phyloP scores from a whole-genome alignment of 1,140 invertebrate genomes.

The Drosophila equinoxialis region DNA sequence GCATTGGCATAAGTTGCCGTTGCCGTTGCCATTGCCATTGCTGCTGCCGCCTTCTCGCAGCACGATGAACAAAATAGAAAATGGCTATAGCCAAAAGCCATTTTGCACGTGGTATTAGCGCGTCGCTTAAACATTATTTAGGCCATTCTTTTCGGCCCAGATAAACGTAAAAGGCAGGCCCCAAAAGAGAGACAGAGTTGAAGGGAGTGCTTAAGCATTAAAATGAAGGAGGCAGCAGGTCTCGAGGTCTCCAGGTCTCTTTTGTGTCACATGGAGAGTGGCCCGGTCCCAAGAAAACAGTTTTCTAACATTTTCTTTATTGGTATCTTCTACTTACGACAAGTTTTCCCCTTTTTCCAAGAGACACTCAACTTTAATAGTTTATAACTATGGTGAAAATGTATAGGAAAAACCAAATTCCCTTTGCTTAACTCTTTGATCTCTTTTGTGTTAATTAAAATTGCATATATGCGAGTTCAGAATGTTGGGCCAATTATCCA shows the following conservation, averaged over 20 bases:
- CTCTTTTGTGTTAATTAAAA: slow-evolving; percentile 41
- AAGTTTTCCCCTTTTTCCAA: slow-evolving; percentile 30
- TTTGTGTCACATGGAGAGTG: slow-evolving; percentile 42
- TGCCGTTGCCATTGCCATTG: slow-evolving; percentile 37
- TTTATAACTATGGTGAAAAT: slow-evolving; percentile 28
- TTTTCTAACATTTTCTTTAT: slow-evolving; percentile 70
- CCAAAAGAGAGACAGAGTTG: neutral
- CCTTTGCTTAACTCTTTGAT: neutral
- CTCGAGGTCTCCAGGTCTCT: slow-evolving; percentile 22
- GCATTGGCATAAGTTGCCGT: slow-evolving; percentile 66
- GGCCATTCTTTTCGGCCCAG: slow-evolving; percentile 49
- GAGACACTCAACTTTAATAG: slow-evolving; percentile 44
- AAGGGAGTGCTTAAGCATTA: slow-evolving; percentile 51
- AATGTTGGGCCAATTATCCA: slow-evolving; percentile 51
- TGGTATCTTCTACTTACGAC: slow-evolving; percentile 62
- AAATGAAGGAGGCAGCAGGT: slow-evolving; percentile 35
- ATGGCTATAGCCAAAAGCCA: slow-evolving; percentile 52
- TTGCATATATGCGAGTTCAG: slow-evolving; percentile 25
- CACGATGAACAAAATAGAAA: slow-evolving; percentile 3
- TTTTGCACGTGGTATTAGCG: slow-evolving; percentile 78
- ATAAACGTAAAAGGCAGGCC: neutral
- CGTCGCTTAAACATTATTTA: slow-evolving; percentile 65
- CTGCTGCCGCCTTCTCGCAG: neutral
- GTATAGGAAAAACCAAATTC: slow-evolving; percentile 8
- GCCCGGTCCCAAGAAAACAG: slow-evolving; percentile 33